Conservation (phyloP, 2,797 vertebrate species). For the Peromyscus attwateri region DNA sequence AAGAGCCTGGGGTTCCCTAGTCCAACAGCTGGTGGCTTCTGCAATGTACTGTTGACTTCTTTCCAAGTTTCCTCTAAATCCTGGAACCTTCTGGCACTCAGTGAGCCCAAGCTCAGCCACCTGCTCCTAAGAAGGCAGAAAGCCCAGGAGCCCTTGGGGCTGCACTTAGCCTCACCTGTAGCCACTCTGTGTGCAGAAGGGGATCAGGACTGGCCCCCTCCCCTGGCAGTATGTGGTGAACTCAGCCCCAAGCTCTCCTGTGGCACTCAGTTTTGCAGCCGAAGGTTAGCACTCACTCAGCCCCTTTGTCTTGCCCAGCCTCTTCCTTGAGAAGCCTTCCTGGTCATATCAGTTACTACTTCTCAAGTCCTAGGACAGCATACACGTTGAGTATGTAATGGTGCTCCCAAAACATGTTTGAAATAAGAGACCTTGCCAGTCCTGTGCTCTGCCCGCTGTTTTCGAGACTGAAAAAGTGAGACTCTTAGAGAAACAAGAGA, state of each 20-base stretch:
- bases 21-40: not conserved
- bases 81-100: not conserved
- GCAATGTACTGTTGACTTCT: not conserved
- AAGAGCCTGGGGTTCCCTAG: not conserved
- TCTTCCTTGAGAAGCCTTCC: not conserved
- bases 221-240: not conserved
- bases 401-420: not conserved
- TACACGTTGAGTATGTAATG: not conserved
- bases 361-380: not conserved
- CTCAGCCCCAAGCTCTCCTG: rapidly evolving
- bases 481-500: not conserved
- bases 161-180: not conserved
- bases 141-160: not conserved
- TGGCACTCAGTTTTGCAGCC: not conserved
- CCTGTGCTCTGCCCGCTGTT: not conserved
- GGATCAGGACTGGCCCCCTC: not conserved
- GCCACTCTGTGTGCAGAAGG: no score
- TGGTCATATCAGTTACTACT: not conserved
- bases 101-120: not conserved
- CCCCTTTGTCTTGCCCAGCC: not conserved
- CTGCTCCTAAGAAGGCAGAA: not conserved
- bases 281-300: not conserved
- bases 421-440: not conserved
- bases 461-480: not conserved
- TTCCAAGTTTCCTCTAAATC: not conserved